Percentiles rank a stretch among this genome's conserved stretches.
Conservation (phyloP, 2,888 invertebrate species). For the Eledona agricola region DNA sequence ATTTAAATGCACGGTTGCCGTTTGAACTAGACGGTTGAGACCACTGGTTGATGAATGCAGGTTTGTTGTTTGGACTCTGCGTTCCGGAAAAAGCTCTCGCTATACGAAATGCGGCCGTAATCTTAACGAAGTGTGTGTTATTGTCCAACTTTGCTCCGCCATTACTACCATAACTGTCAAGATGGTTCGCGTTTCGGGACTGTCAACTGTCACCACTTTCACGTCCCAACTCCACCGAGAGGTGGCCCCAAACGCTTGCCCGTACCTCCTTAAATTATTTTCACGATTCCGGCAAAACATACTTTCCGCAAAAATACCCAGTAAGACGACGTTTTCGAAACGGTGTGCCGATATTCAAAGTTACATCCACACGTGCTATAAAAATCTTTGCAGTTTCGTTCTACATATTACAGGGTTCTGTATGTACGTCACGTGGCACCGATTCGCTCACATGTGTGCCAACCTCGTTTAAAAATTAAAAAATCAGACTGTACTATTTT, state of each 20-base stretch:
- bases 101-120: slow-evolving; percentile 53
- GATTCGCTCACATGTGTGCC: no score
- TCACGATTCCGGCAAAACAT: neutral
- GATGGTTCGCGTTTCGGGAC: slow-evolving; percentile 14
- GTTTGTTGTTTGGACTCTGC: slow-evolving; percentile 9
- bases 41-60: slow-evolving; percentile 41
- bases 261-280: neutral
- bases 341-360: no score
- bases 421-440: no score
- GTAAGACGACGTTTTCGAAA: no score
- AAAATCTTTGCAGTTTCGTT: no score
- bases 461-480: no score
- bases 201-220: slow-evolving; percentile 20
- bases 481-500: no score
- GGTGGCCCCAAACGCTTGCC: no score
- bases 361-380: no score
- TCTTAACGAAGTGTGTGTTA: slow-evolving; percentile 59
- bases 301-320: no score
- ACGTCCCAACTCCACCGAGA: neutral
- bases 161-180: slow-evolving; percentile 57
- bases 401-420: no score
- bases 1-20: slow-evolving; percentile 49
- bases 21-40: slow-evolving; percentile 45
- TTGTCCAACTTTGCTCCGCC: slow-evolving; percentile 62
- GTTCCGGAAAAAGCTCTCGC: slow-evolving; percentile 42